Conservation (phyloP, 2,113 vertebrate species). For the Etia nguti region DNA sequence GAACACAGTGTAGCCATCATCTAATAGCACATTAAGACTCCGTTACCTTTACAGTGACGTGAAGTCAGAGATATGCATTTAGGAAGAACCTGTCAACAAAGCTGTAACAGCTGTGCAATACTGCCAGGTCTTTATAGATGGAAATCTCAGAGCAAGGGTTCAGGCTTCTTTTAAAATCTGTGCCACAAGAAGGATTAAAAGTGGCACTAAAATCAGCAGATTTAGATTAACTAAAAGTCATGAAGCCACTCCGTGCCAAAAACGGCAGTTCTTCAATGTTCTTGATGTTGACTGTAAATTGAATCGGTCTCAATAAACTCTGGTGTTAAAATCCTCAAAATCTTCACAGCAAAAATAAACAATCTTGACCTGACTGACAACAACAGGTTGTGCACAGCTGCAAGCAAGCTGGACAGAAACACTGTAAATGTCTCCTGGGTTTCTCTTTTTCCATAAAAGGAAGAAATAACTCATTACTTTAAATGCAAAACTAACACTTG, state of each 20-base stretch:
- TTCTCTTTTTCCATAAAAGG: not conserved
- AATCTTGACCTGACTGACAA: not conserved
- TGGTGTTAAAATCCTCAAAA: not conserved
- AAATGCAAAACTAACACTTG: not conserved
- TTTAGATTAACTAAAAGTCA: not conserved
- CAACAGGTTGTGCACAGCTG: not conserved
- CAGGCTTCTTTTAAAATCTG: rapidly evolving
- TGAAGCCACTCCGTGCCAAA: not conserved
- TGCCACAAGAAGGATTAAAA: not conserved
- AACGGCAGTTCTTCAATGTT: not conserved
- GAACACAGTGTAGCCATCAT: not conserved
- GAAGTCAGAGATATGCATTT: not conserved
- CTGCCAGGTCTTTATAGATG: not conserved
- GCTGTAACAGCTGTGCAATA: not conserved
- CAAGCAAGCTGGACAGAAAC: not conserved
- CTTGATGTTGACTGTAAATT: not conserved
- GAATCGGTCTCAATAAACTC: not conserved
- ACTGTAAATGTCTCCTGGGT: rapidly evolving
- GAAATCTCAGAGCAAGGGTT: not conserved
- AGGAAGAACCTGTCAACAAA: not conserved
- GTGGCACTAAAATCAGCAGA: not conserved
- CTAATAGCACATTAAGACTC: not conserved
- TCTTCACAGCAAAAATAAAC: not conserved
- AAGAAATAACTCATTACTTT: rapidly evolving
- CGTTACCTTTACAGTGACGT: rapidly evolving